phyloP scores from a whole-genome alignment of 2,888 invertebrate species.

The Conus canariensis region DNA sequence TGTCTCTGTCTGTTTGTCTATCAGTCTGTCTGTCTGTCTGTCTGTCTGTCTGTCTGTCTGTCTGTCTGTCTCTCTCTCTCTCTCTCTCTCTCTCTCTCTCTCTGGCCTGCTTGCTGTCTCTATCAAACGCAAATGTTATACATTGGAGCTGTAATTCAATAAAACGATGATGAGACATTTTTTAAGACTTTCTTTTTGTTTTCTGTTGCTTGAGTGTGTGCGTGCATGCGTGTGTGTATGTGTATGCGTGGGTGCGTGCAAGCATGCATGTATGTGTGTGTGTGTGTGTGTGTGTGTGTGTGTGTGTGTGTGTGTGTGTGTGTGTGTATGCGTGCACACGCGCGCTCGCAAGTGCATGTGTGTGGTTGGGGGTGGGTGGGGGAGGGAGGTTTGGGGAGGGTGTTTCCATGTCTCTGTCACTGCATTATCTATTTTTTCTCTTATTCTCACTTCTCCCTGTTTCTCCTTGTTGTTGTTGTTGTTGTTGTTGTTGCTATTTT shows the following conservation, averaged over 20 bases:
- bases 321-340: neutral
- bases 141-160: no score
- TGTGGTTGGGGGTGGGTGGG: neutral
- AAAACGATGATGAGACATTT: no score
- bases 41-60: neutral
- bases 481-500: neutral
- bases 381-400: neutral
- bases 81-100: no score
- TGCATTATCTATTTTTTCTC: no score
- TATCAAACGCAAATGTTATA: no score
- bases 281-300: conserved; percentile 10
- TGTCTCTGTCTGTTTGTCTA: neutral
- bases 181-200: neutral
- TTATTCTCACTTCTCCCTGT: no score
- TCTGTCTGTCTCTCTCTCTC: no score
- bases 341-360: neutral
- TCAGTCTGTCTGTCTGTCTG: neutral
- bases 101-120: no score
- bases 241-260: neutral
- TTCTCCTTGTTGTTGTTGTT: neutral
- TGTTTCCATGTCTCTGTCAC: neutral
- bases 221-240: neutral
- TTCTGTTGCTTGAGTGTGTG: neutral
- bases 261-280: neutral
- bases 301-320: conserved; percentile 10